phyloP scores from a whole-genome alignment of 2,113 vertebrate genomes.

The Megaceryle torquata region DNA sequence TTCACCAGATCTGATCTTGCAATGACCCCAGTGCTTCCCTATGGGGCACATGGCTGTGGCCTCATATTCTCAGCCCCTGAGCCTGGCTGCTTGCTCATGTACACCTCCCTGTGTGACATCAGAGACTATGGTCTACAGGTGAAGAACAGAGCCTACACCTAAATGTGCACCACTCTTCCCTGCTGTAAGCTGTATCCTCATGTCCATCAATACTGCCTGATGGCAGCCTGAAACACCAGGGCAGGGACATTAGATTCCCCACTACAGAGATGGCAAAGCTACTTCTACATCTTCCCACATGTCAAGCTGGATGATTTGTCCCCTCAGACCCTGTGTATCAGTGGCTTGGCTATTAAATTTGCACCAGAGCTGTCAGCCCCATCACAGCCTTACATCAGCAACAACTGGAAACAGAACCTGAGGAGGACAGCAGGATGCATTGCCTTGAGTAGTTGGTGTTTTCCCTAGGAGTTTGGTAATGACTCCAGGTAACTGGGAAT shows the following conservation, averaged over 20 bases:
- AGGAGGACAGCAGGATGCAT: too few relatives aligned
- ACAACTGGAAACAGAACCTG: too few relatives aligned
- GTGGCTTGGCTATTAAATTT: too few relatives aligned
- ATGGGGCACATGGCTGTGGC: neutral
- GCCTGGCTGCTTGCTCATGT: rapidly evolving
- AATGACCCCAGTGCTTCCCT: neutral
- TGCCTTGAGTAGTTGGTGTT: too few relatives aligned
- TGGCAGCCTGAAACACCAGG: neutral
- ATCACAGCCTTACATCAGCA: too few relatives aligned
- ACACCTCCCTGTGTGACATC: neutral
- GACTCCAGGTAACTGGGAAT: too few relatives aligned
- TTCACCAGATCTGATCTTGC: neutral
- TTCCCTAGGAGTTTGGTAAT: too few relatives aligned
- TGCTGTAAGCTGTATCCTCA: rapidly evolving
- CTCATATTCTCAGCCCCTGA: neutral
- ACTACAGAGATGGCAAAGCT: neutral
- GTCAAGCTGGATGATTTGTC: too few relatives aligned
- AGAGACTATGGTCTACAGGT: neutral
- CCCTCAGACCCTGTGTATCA: too few relatives aligned
- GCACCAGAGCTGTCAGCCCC: too few relatives aligned
- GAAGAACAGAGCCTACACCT: neutral
- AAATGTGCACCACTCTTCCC: neutral
- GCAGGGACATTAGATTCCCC: neutral
- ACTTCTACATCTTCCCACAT: neutral
- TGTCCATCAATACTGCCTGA: neutral